Conservation (phyloP, 2,113 vertebrate species). For the Ia io region DNA sequence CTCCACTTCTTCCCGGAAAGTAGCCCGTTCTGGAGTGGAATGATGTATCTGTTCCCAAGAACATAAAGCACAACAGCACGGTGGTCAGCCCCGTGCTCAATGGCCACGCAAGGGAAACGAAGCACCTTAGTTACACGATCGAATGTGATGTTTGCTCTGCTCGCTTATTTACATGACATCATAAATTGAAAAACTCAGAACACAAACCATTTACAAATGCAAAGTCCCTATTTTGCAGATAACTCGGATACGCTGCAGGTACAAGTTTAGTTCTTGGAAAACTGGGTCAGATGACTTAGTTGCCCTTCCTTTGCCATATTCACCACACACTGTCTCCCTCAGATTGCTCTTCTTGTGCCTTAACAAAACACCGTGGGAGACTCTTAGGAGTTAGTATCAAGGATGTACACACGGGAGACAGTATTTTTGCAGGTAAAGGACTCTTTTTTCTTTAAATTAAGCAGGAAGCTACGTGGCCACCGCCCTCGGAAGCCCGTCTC, state of each 20-base stretch:
- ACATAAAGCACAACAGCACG: not conserved
- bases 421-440: constrained; percentile 59
- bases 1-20: constrained; percentile 54
- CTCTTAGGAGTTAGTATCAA: constrained; percentile 67
- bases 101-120: constrained; percentile 34
- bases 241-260: not conserved
- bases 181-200: constrained; percentile 43
- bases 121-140: not conserved
- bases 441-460: constrained; percentile 76
- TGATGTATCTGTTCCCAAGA: constrained; percentile 24
- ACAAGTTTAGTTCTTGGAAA: not conserved
- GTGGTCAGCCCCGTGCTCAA: constrained; percentile 39
- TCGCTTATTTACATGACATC: constrained; percentile 41
- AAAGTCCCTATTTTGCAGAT: not conserved
- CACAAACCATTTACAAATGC: constrained; percentile 3
- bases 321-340: constrained; percentile 42
- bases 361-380: constrained; percentile 70
- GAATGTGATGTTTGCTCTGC: not conserved
- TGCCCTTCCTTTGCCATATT: constrained; percentile 37
- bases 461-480: constrained; percentile 77
- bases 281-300: constrained; percentile 32
- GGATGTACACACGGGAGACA: constrained; percentile 76
- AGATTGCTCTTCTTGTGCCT: constrained; percentile 50
- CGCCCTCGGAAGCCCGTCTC: constrained; percentile 55
- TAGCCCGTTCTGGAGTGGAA: constrained; percentile 50